These are phyloP conservation scores for Sphyrna mokarran DNA, from an alignment of 2,113 vertebrate genomes.

Conservation along the genomic window DNA sequence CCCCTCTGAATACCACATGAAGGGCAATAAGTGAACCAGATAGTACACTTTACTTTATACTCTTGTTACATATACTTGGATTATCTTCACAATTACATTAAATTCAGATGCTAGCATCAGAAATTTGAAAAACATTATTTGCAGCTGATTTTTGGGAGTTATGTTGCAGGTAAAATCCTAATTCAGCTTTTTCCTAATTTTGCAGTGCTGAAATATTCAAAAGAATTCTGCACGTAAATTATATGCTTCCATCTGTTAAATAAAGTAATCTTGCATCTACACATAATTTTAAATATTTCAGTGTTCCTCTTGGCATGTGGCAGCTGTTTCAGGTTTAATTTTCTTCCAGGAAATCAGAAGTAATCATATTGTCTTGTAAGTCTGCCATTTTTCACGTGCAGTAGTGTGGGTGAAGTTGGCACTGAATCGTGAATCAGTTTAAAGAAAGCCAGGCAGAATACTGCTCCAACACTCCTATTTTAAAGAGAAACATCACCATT, in stretches of 20 bases:
- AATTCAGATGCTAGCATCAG: not conserved
- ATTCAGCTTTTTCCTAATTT: not conserved
- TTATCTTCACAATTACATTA: not conserved
- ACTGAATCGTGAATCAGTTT: not conserved
- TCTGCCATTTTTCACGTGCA: not conserved
- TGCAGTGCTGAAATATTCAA: not conserved
- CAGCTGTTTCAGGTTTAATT: not conserved
- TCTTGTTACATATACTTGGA: not conserved
- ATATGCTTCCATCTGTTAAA: not conserved
- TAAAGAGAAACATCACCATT: not conserved
- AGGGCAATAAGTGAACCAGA: not conserved
- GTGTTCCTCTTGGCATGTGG: not conserved
- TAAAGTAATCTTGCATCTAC: not conserved
- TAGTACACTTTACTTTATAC: not conserved
- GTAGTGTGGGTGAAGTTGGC: not conserved
- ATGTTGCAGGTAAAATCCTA: not conserved
- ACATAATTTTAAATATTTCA: not conserved
- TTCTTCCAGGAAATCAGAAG: too few relatives aligned
- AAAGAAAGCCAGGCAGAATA: not conserved
- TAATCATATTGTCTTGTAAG: not conserved
- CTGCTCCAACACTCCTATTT: not conserved
- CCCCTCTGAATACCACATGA: not conserved
- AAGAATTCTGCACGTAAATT: not conserved
- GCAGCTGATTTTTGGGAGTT: not conserved
- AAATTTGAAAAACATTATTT: not conserved